These are phyloP conservation scores for Corythaixoides concolor DNA, from an alignment of 2,113 vertebrate species.

Conservation along the genomic window DNA sequence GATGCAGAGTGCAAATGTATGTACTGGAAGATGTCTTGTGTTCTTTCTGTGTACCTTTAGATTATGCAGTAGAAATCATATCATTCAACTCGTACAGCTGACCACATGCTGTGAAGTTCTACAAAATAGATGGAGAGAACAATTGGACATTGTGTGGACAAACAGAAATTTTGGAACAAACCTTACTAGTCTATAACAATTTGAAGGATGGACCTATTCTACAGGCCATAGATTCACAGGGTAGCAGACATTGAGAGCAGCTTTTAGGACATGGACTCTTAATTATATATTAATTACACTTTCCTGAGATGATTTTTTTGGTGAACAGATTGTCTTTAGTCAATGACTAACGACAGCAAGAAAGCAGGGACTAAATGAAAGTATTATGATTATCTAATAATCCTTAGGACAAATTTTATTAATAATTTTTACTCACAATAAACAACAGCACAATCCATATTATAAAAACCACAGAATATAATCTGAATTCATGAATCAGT, in stretches of 20 bases:
- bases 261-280: background rate
- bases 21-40: background rate
- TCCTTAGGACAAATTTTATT: background rate
- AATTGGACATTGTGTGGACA: background rate
- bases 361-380: background rate
- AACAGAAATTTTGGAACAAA: background rate
- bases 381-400: background rate
- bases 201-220: background rate
- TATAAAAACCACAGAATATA: background rate
- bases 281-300: background rate
- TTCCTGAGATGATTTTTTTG: background rate
- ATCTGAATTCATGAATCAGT: background rate
- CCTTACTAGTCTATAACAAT: background rate
- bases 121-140: background rate
- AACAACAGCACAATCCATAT: background rate
- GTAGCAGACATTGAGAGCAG: background rate
- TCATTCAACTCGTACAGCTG: background rate
- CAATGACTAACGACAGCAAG: background rate
- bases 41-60: background rate
- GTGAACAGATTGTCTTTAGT: background rate
- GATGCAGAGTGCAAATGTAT: background rate
- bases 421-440: background rate
- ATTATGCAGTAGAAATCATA: background rate
- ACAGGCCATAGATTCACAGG: background rate
- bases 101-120: background rate